Base-by-base conservation (phyloP, 1,140 invertebrate species). In the Sesamia nonagrioides region DNA sequence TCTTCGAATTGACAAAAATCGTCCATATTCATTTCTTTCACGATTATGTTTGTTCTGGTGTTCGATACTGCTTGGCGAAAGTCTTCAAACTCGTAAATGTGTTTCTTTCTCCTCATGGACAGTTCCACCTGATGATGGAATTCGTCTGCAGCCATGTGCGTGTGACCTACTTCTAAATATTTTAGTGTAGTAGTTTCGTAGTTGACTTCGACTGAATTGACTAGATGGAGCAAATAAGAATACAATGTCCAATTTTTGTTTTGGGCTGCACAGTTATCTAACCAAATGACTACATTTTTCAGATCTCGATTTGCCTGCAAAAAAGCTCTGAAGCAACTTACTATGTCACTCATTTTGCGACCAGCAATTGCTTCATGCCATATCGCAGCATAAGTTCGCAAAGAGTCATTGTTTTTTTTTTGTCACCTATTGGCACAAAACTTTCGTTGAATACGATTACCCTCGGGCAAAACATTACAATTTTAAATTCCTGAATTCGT, bases 391-490 rank as follows among this genome's bases (percentile, higher is more conserved):
- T 40, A 79, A 37, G 69, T 63, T 6, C 13, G 48, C n/a, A 56
- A 71, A 52, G 68, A 15, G 13, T 13, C 48, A 15, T 71, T 33
- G 17, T n/a, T 40, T 35, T 18, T 17, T 11, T 52, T 15, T n/a
- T 77, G 45, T 58, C 73, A 35, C 84, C 86, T 17, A 84, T n/a
- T 58, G 82, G 79, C 1, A 82, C 85, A 52, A 86, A 83, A 85
- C 81, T 86, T 80, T 85, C n/a, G n/a, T 88, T 85, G 48, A 81
- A 88, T 40, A 81, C 75, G 61, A 85, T 83, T 45, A 86, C 58
- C 52, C 86, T 35, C 13, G 71, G 69, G 66, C 77, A 78, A 74
- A 88, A 85, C 54, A 82, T 72, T 40, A 68, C 79, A 60, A 45
- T 21, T 79, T 85, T 83, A 63, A 82, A 85, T 61, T 76, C 48